Conservation (phyloP, 1,140 invertebrate species). For the Leptestheria dahalacensis region DNA sequence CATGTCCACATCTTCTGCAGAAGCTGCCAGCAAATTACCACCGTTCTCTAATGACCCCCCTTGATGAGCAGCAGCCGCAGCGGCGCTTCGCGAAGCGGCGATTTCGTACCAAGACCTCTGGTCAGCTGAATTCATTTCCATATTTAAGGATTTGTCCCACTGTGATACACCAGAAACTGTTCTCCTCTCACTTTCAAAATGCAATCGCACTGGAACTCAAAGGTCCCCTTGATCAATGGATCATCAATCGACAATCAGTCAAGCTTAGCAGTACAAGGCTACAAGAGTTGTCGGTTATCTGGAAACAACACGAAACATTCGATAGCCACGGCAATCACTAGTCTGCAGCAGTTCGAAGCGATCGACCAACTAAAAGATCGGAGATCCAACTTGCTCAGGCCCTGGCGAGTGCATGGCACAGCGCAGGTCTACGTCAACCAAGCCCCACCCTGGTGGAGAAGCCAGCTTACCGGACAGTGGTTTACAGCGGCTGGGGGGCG, state of each 20-base stretch:
- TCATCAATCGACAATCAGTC: background rate
- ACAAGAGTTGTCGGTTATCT: too few species aligned
- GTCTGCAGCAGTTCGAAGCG: background rate
- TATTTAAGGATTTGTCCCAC: background rate
- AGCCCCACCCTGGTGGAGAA: too few species aligned
- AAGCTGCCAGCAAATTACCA: background rate
- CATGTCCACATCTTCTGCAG: slow-evolving; percentile 14
- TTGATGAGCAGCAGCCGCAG: slow-evolving; percentile 1
- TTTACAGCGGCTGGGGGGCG: too few species aligned
- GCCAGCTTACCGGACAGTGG: too few species aligned
- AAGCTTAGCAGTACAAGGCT: background rate
- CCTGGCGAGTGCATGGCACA: too few species aligned
- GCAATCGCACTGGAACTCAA: background rate
- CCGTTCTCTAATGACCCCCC: background rate
- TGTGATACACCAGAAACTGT: background rate
- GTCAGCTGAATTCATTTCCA: slow-evolving; percentile 15
- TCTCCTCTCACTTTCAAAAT: too few species aligned
- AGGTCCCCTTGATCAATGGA: too few species aligned
- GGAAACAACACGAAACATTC: background rate
- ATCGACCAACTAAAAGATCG: background rate
- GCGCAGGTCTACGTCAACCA: background rate
- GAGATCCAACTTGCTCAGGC: background rate
- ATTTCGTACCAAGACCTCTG: slow-evolving; percentile 15
- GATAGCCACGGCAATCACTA: background rate
- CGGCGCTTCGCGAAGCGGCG: slow-evolving; percentile 3